phyloP scores from a whole-genome alignment of 2,888 invertebrate species.

The Maniola hyperantus region DNA sequence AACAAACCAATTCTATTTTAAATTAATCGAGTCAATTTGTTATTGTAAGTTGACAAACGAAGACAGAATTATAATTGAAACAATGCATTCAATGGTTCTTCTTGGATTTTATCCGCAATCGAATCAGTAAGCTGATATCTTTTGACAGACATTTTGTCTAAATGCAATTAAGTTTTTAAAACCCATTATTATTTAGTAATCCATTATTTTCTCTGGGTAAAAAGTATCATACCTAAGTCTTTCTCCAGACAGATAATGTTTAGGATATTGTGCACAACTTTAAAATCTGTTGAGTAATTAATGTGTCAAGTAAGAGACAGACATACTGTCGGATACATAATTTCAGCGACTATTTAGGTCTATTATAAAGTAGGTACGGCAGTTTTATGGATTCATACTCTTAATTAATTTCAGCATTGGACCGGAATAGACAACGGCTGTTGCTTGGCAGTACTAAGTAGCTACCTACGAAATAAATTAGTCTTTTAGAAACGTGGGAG shows the following conservation, averaged over 20 bases:
- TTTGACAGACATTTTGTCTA: too few relatives aligned
- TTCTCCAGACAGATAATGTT: not conserved
- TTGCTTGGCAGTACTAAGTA: not conserved
- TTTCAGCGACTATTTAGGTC: too few relatives aligned
- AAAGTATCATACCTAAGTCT: too few relatives aligned
- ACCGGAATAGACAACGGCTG: constrained; percentile 1
- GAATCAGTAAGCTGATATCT: not conserved
- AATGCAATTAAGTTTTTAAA: too few relatives aligned
- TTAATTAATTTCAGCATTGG: constrained; percentile 8
- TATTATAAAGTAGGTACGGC: not conserved
- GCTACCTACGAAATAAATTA: too few relatives aligned
- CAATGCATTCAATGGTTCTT: constrained; percentile 1
- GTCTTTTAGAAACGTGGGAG: too few relatives aligned
- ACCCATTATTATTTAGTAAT: too few relatives aligned
- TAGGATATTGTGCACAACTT: too few relatives aligned
- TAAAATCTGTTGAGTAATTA: too few relatives aligned
- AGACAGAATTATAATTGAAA: constrained; percentile 9
- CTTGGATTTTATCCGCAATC: not conserved
- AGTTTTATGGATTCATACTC: constrained; percentile 3
- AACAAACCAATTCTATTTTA: constrained; percentile 12
- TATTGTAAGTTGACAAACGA: not conserved
- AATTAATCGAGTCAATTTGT: constrained; percentile 14
- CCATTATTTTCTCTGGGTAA: too few relatives aligned
- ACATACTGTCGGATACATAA: too few relatives aligned
- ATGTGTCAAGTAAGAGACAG: too few relatives aligned